A percentile compares a stretch with the other conserved stretches of the same genome.
Evolutionary conservation across 2,888 invertebrate species (phyloP).

Genomic region (Calliphora vomitoria): DNA sequence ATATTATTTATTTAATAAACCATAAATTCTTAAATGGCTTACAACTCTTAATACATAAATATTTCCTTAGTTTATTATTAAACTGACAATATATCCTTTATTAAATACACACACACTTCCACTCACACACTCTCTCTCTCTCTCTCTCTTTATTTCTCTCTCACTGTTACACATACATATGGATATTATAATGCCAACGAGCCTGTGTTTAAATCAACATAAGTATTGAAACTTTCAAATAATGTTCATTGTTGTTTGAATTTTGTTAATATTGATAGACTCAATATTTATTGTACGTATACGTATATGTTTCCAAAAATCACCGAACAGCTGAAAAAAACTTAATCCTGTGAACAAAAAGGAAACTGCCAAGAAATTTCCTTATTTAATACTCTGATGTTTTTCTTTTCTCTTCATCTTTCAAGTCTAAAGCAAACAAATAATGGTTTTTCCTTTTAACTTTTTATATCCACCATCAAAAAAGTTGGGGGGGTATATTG

Average conservation of each 20-base stretch:
- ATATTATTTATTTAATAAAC: too few species aligned
- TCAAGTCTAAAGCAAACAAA: constrained; percentile 10
- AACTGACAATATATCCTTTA: constrained; percentile 1
- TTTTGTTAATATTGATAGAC: not conserved
- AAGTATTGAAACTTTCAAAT: constrained; percentile 19
- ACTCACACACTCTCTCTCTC: too few species aligned
- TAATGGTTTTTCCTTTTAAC: not conserved
- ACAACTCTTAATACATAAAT: not conserved
- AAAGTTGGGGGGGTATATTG: not conserved
- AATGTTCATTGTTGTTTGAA: constrained; percentile 15
- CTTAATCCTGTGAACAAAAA: not conserved
- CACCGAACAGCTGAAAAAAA: not conserved
- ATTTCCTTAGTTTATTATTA: constrained; percentile 7
- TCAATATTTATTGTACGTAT: not conserved
- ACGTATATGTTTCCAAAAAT: not conserved
- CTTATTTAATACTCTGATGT: not conserved
- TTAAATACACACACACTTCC: not conserved
- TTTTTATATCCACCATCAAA: not conserved
- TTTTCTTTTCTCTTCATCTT: not conserved
- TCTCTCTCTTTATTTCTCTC: not conserved
- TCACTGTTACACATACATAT: not conserved
- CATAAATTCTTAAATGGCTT: too few species aligned
- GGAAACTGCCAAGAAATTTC: constrained; percentile 6
- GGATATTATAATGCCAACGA: not conserved
- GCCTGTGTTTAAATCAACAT: not conserved